These are phyloP conservation scores for Hirtodrosophila histrioides DNA, from an alignment of 2,888 invertebrate genomes.

Conservation along the genomic window DNA sequence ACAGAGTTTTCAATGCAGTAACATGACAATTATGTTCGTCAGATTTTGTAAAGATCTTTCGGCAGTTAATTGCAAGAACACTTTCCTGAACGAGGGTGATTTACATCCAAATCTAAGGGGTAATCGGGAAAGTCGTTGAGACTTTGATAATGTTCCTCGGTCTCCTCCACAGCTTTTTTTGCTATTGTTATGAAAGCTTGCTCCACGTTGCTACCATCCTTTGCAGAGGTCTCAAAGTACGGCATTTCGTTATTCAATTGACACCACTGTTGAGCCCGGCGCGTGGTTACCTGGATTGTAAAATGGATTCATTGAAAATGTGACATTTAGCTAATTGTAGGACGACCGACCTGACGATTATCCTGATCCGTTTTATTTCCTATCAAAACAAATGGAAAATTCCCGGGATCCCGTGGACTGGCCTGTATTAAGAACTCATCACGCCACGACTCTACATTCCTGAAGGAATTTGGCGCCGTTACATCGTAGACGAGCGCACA, in stretches of 20 bases:
- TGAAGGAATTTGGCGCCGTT: conserved; percentile 98
- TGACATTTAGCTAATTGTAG: not conserved
- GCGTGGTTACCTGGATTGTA: conserved; percentile 88
- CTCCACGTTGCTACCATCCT: conserved; percentile 99
- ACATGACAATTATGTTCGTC: too few relatives aligned
- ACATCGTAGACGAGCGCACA: conserved; percentile 99
- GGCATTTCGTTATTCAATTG: conserved; percentile 99
- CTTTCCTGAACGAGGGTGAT: not conserved
- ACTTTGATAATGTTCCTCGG: conserved; percentile 86
- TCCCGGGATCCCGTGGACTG: conserved; percentile 98
- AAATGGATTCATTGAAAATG: conserved; percentile 2
- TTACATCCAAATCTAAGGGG: not conserved
- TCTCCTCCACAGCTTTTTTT: conserved; percentile 96
- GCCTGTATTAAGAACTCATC: conserved; percentile 99
- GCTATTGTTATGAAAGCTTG: conserved; percentile 99
- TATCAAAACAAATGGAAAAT: conserved; percentile 99
- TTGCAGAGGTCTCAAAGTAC: conserved; percentile 99
- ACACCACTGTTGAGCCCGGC: conserved; percentile 99
- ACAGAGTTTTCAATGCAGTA: too few relatives aligned
- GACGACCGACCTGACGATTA: conserved; percentile 88
- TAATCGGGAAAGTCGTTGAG: not conserved
- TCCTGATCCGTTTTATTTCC: conserved; percentile 99
- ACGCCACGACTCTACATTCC: conserved; percentile 99
- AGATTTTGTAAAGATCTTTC: too few relatives aligned
- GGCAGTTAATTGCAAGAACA: not conserved